These are phyloP conservation scores for Petroica traversi DNA, from an alignment of 2,113 vertebrate genomes.

Conservation along the genomic window DNA sequence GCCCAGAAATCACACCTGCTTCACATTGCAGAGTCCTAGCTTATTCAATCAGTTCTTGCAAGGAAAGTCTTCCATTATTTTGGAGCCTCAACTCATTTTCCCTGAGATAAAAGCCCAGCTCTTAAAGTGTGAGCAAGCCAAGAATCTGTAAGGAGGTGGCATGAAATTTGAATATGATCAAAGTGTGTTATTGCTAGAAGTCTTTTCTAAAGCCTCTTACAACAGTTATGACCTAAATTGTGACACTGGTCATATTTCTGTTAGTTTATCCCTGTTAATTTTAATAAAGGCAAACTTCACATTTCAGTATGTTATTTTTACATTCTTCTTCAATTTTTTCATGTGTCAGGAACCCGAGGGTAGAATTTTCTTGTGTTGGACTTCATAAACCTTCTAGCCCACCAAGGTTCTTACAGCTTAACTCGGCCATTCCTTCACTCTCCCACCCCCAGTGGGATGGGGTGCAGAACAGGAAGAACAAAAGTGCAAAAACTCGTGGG, in stretches of 20 bases:
- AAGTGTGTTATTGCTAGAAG: not conserved
- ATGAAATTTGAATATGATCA: not conserved
- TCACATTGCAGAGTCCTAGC: not conserved
- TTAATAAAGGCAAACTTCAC: not conserved
- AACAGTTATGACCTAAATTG: fast-evolving
- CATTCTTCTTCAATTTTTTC: not conserved
- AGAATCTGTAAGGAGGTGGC: not conserved
- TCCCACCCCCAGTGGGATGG: fast-evolving
- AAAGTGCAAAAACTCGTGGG: not conserved
- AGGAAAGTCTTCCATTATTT: not conserved
- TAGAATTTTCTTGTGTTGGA: not conserved
- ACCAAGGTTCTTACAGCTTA: not conserved
- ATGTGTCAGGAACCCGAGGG: not conserved
- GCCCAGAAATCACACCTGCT: not conserved
- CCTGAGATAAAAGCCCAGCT: not conserved
- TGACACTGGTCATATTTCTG: not conserved
- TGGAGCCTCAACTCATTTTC: not conserved
- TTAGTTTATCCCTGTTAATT: not conserved
- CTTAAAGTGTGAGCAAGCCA: not conserved
- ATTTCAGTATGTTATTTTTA: not conserved
- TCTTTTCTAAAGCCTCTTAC: not conserved
- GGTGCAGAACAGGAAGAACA: not conserved
- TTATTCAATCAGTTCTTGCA: not conserved
- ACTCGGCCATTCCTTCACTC: not conserved
- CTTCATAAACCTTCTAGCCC: not conserved